A percentile compares a stretch with the other conserved stretches of the same genome.
Evolutionary conservation across 2,888 invertebrate genomes (phyloP).

Genomic region (Ommatoiulus sabulosus): DNA sequence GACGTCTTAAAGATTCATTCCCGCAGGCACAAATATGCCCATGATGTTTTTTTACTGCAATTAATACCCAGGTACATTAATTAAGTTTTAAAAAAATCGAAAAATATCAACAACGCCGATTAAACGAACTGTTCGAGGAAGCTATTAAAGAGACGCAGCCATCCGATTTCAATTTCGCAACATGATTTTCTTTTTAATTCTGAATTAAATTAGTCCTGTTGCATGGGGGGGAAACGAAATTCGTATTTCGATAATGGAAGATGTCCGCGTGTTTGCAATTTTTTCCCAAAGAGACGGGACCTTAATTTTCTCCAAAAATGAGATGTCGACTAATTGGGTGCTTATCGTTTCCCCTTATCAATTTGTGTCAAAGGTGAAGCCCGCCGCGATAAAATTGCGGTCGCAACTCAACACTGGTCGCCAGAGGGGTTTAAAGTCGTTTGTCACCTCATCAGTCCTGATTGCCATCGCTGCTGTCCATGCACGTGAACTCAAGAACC

Average conservation of each 20-base stretch:
- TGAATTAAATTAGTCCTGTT: not conserved
- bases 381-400: slow-evolving; percentile 1
- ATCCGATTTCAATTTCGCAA: not conserved
- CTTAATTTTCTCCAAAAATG: not conserved
- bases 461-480: slow-evolving; percentile 5
- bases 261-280: not conserved
- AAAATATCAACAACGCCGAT: too few species aligned
- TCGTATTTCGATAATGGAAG: not conserved
- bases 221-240: not conserved
- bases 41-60: not conserved
- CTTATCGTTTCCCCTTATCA: slow-evolving; percentile 10
- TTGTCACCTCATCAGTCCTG: slow-evolving; percentile 12
- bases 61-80: not conserved
- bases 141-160: not conserved
- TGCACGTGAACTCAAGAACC: not conserved
- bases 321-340: slow-evolving; percentile 1
- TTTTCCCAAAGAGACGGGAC: not conserved
- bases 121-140: too few species aligned
- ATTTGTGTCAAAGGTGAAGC: slow-evolving; percentile 11
- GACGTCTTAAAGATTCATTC: not conserved
- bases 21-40: not conserved
- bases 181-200: not conserved
- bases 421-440: not conserved
- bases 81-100: not conserved
- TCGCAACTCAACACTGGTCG: not conserved